Evolutionary conservation across 2,113 vertebrate genomes (phyloP).

Genomic region (Setophaga petechia): DNA sequence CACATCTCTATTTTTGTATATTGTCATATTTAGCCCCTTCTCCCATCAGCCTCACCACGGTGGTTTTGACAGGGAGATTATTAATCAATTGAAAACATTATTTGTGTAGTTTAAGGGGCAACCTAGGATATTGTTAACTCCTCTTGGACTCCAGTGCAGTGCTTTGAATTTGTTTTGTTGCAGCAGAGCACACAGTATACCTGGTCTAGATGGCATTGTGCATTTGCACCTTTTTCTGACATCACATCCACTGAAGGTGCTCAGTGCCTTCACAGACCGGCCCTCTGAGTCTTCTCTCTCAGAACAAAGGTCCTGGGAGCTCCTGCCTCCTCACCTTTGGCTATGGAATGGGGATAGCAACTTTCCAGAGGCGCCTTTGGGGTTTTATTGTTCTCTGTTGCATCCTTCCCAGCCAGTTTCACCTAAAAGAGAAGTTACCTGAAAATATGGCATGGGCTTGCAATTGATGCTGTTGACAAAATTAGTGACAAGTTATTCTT

Average conservation of each 20-base stretch:
- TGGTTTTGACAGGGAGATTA: not conserved
- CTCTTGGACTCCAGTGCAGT: not conserved
- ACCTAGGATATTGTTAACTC: not conserved
- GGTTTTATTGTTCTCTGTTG: slow-evolving; percentile 32
- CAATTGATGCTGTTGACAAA: not conserved
- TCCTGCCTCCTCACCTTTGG: not conserved
- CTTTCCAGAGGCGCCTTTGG: not conserved
- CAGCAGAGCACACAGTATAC: not conserved
- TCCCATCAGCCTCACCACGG: not conserved
- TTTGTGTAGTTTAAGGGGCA: slow-evolving; percentile 9
- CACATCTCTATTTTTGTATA: slow-evolving; percentile 57
- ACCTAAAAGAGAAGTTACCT: not conserved
- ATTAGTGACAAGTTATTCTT: not conserved
- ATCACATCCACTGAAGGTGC: not conserved
- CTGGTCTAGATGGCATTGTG: not conserved
- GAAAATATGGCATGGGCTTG: slow-evolving; percentile 3
- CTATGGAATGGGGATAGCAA: not conserved
- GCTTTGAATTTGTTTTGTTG: slow-evolving; percentile 2
- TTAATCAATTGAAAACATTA: slow-evolving; percentile 2
- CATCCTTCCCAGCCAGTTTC: slow-evolving; percentile 9
- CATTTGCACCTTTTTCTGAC: not conserved
- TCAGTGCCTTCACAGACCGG: not conserved
- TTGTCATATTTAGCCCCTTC: slow-evolving; percentile 34
- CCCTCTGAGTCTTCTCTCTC: not conserved
- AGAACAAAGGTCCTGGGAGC: not conserved